A percentile compares a stretch with the other conserved stretches of the same genome.
Conservation (phyloP, 2,888 invertebrate species). For the Abrostola tripartita region DNA sequence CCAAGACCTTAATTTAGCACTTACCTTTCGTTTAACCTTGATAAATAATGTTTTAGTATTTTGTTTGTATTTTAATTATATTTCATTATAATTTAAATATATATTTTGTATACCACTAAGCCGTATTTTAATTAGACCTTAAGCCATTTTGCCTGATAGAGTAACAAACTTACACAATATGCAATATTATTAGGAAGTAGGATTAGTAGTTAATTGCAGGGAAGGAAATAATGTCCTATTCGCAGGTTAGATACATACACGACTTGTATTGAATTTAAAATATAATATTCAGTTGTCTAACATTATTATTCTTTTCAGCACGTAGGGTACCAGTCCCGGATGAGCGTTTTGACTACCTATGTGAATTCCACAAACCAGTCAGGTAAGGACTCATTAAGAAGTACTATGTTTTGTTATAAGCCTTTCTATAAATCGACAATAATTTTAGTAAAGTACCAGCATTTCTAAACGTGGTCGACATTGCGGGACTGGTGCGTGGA, state of each 20-base stretch:
- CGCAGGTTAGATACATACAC: not conserved
- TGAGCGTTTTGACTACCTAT: slow-evolving; percentile 96
- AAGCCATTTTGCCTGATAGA: not conserved
- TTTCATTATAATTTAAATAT: not conserved
- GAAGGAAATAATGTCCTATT: not conserved
- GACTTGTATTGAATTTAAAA: not conserved
- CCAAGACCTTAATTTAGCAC: not conserved
- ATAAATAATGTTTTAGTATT: not conserved
- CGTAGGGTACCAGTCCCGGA: slow-evolving; percentile 99
- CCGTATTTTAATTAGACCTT: not conserved
- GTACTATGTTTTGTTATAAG: not conserved
- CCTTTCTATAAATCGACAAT: not conserved
- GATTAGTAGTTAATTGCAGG: not conserved
- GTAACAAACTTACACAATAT: too few relatives aligned
- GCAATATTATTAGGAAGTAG: too few relatives aligned
- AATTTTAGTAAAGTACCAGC: slow-evolving; percentile 97
- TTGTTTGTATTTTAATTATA: not conserved
- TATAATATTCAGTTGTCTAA: not conserved
- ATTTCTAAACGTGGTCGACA: slow-evolving; percentile 98
- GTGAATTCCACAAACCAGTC: slow-evolving; percentile 97
- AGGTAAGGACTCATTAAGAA: slow-evolving; percentile 90
- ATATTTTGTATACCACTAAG: not conserved
- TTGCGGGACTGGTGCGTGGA: slow-evolving; percentile 99
- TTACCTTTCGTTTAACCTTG: not conserved
- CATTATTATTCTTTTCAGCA: slow-evolving; percentile 80